Conservation (phyloP, 2,113 vertebrate species). For the Ammospiza nelsoni region DNA sequence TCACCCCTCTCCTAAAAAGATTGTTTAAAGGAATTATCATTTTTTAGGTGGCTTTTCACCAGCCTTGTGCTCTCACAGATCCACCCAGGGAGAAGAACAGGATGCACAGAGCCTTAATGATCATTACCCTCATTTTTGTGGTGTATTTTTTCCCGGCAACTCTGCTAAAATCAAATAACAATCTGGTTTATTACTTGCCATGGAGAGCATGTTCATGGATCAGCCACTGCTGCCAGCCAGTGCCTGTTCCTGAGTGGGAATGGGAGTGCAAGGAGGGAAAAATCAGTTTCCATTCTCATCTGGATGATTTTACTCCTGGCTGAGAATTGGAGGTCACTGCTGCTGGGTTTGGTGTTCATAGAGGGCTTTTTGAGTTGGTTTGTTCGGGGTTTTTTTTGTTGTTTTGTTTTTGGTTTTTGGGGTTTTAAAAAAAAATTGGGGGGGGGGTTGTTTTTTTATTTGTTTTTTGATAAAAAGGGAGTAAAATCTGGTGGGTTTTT, state of each 20-base stretch:
- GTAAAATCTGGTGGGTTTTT: accelerated
- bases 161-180: conserved; percentile 11
- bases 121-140: neutral
- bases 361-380: accelerated
- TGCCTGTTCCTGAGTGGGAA: neutral
- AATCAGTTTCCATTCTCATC: neutral
- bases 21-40: neutral
- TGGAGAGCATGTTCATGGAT: neutral
- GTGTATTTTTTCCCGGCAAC: neutral
- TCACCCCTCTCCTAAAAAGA: neutral
- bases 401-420: neutral
- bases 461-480: neutral
- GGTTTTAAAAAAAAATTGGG: no score
- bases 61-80: accelerated
- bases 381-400: neutral
- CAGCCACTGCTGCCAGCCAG: neutral
- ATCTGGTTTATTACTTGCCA: neutral
- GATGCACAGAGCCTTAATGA: neutral
- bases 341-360: neutral
- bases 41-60: neutral
- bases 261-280: neutral
- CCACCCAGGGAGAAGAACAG: neutral
- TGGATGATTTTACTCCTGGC: neutral
- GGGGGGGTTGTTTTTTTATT: no score
- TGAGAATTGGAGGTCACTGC: neutral